These are phyloP conservation scores for Drosophila navojoa DNA, from an alignment of 1,140 invertebrate genomes.

Conservation along the genomic window DNA sequence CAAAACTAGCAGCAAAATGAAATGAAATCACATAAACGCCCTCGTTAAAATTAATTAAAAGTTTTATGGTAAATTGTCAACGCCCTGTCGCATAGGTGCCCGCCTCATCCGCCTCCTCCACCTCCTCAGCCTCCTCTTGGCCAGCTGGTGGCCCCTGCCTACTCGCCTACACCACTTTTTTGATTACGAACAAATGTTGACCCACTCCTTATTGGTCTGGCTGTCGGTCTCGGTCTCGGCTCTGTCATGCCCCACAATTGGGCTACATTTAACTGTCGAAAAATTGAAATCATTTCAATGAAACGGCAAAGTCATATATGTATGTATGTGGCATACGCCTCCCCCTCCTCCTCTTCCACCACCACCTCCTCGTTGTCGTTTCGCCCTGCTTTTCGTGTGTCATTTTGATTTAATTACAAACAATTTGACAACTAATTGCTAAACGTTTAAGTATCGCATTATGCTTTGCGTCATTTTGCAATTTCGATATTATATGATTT, in stretches of 20 bases:
- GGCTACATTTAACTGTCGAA: conserved; percentile 68
- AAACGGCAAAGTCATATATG: conserved; percentile 64
- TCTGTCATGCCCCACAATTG: conserved; percentile 70
- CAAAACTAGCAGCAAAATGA: conserved; percentile 15
- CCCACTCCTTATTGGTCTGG: conserved; percentile 37
- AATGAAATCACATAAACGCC: conserved; percentile 76
- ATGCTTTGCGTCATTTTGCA: conserved; percentile 76
- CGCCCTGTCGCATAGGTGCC: conserved; percentile 56
- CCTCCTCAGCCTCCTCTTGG: background rate
- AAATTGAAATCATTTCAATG: conserved; percentile 72
- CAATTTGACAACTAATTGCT: conserved; percentile 82
- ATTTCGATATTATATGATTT: conserved; percentile 71
- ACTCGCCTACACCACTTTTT: conserved; percentile 10
- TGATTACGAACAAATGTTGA: conserved; percentile 45
- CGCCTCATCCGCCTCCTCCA: background rate
- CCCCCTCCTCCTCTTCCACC: background rate
- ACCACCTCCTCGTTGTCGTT: background rate
- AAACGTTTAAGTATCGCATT: conserved; percentile 80
- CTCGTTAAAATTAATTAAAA: conserved; percentile 82
- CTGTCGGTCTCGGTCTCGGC: conserved; percentile 6
- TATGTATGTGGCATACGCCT: background rate
- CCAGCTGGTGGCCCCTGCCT: too few relatives aligned
- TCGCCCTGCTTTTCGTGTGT: conserved; percentile 59
- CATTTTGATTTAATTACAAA: conserved; percentile 82
- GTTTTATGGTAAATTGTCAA: conserved; percentile 80